Evolutionary conservation across 2,113 vertebrate genomes (phyloP), one percentile per base, ranked within the genome.

Genomic region (Toxostoma redivivum): DNA sequence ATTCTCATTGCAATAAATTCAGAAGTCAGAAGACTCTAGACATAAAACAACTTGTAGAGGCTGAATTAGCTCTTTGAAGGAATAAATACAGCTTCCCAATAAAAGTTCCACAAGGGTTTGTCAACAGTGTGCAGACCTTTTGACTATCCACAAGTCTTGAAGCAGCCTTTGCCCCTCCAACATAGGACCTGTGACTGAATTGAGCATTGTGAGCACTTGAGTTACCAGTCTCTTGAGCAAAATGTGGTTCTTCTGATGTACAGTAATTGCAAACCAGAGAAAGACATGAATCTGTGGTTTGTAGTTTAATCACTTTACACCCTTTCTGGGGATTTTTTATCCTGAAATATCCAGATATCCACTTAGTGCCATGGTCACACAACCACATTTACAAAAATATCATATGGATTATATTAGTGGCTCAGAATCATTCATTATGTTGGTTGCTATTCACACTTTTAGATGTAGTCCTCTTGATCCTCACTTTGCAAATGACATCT

Each of bases 261-360:
- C 7, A 27, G 19, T 44, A 73, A 51, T 37, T 61, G 15, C 15
- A 57, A 35, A 60, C 1, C 42, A 90, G 7, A 61, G 17, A n/a
- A 19, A 81, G 58, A 81, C 2, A 12, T 2, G 9, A 31, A 38
- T 65, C 51, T 70, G 4, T 66, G 6, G 7, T 53, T 73, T 70
- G 3, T 14, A n/a, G 2, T 78, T 87, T 51, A 9, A 14, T 7
- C 11, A 31, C 14, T 74, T 77, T 18, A 65, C 27, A 67, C 5
- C 1, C 0, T 66, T 88, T 53, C 22, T 40, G 24, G 5, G 24
- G 7, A 58, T 7, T 57, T 81, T 78, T 85, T 53, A 11, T 78
- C 9, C 14, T 53, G 20, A 84, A 77, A 15, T 15, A 65, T 11
- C 8, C 7, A 23, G 9, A 35, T 0, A 3, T 25, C 10, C 10